Evolutionary conservation across 2,797 vertebrate genomes (phyloP).

Genomic region (Halcyon badia): DNA sequence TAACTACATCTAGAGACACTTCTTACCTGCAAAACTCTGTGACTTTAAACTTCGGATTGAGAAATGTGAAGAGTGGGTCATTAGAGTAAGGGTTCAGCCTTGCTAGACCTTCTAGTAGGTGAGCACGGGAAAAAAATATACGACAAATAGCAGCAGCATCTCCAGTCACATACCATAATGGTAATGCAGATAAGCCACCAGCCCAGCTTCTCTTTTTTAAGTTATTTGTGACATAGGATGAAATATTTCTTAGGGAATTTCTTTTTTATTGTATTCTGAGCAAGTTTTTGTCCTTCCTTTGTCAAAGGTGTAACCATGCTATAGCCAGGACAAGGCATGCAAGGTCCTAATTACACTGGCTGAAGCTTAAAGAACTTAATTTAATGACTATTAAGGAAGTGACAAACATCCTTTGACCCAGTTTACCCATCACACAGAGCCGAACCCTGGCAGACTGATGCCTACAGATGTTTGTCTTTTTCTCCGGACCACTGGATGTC

Average conservation of each 20-base stretch:
- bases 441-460: background rate
- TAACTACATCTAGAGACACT: background rate
- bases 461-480: background rate
- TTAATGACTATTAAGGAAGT: background rate
- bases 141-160: background rate
- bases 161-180: background rate
- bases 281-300: background rate
- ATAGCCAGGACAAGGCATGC: background rate
- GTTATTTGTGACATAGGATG: background rate
- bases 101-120: background rate
- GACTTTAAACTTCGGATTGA: background rate
- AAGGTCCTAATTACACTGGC: background rate
- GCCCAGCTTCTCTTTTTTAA: background rate
- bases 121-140: background rate
- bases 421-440: background rate
- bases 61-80: background rate
- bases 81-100: background rate
- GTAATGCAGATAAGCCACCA: background rate
- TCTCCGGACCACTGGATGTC: constrained; percentile 44
- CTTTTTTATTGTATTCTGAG: background rate
- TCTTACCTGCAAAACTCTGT: background rate
- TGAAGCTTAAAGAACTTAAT: background rate
- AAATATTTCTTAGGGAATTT: background rate
- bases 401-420: background rate
- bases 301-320: background rate